A percentile compares a stretch with the other conserved stretches of the same genome.
Evolutionary conservation across 2,888 invertebrate genomes (phyloP).

Genomic region (Loripinus fragilis): DNA sequence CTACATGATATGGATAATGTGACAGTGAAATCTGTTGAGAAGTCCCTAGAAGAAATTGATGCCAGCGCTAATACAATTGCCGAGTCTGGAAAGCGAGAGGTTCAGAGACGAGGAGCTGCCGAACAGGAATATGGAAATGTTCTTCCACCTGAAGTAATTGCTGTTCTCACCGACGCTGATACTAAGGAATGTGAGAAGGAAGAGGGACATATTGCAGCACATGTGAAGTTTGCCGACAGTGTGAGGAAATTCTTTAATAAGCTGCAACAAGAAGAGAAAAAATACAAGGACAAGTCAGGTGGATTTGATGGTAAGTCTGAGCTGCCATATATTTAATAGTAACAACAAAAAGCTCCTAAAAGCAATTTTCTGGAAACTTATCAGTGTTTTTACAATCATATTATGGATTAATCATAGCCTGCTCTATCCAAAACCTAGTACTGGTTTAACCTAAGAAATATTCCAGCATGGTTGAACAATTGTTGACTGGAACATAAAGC

Average conservation of each 20-base stretch:
- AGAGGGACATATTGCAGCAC: constrained; percentile 72
- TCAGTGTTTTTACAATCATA: too few relatives aligned
- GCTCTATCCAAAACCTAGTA: too few relatives aligned
- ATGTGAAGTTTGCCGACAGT: constrained; percentile 76
- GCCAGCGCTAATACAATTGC: constrained; percentile 67
- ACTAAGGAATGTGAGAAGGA: constrained; percentile 71
- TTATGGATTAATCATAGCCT: too few relatives aligned
- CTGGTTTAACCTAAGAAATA: background rate
- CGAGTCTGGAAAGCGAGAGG: constrained; percentile 75
- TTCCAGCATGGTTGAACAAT: too few relatives aligned
- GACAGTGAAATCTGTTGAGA: constrained; percentile 61
- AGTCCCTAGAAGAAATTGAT: constrained; percentile 68
- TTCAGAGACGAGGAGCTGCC: constrained; percentile 77
- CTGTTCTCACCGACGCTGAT: constrained; percentile 78
- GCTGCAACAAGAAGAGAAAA: constrained; percentile 77
- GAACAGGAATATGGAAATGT: constrained; percentile 75
- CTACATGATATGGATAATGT: constrained; percentile 74
- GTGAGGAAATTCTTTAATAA: constrained; percentile 78
- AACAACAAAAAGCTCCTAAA: too few relatives aligned
- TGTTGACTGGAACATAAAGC: too few relatives aligned
- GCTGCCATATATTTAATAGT: too few relatives aligned
- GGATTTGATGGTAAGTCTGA: constrained; percentile 61
- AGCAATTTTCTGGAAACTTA: too few relatives aligned
- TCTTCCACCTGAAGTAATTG: constrained; percentile 77
- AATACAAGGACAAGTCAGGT: constrained; percentile 71